A percentile compares a stretch with the other conserved stretches of the same genome.
phyloP scores from a whole-genome alignment of 2,888 invertebrate genomes.

The Teleiodes luculella region DNA sequence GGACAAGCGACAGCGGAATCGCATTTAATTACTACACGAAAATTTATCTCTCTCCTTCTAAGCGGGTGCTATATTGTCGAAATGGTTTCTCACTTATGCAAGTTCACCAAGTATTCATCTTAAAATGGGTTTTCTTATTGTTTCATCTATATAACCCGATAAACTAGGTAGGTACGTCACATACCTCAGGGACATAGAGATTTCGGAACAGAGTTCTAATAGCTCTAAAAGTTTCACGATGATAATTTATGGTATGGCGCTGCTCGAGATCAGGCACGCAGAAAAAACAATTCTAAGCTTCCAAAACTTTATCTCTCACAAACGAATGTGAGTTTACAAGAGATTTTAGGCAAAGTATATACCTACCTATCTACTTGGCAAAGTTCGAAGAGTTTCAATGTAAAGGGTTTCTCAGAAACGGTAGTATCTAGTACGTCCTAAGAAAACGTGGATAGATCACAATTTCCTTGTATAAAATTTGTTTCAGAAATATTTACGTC shows the following conservation, averaged over 20 bases:
- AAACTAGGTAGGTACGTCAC: conserved; percentile 30
- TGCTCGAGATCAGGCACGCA: conserved; percentile 47
- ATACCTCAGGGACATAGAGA: conserved; percentile 16
- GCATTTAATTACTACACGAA: conserved; percentile 53
- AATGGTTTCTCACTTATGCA: conserved; percentile 23
- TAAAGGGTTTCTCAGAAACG: background rate
- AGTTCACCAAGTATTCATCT: background rate
- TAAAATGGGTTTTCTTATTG: background rate
- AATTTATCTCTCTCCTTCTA: conserved; percentile 42
- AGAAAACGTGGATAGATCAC: conserved; percentile 20
- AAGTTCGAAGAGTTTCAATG: conserved; percentile 5
- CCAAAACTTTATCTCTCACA: conserved; percentile 47
- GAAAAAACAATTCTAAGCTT: conserved; percentile 51
- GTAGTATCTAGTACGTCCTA: background rate
- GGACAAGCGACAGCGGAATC: conserved; percentile 45
- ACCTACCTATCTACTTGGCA: background rate
- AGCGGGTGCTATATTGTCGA: conserved; percentile 37
- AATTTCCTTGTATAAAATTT: conserved; percentile 26
- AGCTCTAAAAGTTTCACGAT: conserved; percentile 49
- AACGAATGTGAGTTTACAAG: conserved; percentile 35
- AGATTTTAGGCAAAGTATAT: conserved; percentile 34
- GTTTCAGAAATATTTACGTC: conserved; percentile 45
- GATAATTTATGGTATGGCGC: conserved; percentile 51
- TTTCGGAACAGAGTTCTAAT: conserved; percentile 43
- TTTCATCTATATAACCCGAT: background rate